Base-by-base conservation (phyloP, 2,113 vertebrate genomes). In the sheep (Ovis aries) region DNA sequence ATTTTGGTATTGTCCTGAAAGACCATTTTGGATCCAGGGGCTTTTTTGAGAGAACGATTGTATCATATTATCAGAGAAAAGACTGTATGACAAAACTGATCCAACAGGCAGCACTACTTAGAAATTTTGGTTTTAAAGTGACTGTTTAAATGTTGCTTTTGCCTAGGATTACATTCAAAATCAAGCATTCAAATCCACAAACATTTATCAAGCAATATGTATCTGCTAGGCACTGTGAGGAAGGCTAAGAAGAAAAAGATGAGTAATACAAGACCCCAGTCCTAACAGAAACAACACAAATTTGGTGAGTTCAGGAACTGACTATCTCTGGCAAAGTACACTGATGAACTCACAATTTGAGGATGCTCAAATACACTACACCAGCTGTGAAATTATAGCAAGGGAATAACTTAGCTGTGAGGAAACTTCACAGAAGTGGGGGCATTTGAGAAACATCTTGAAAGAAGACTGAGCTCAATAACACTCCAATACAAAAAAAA, bases 61-160 rank as follows among this genome's bases (percentile, higher is more conserved):
- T 36, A 52, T 86, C 77, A 1, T 33, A 16, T 80, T 45, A 13
- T 84, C 52, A 94, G 33, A 84, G 15, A 93, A 96, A 95, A 45
- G n/a, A 90, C 6, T 5, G 82, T 27, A 64, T 14, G 29, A 78
- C 74, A 88, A 95, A 90, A 60, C 71, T 87, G 36, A 94, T 16
- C 27, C 5, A 97, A 94, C 23, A 67, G 43, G 36, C 13, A 91
- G 16, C 14, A 64, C 29, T 88, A 88, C 31, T 94, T 97, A 95
- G 64, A 96, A 88, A 95, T 82, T 91, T 82, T 71, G 64, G 40
- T 59, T 97, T 88, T 92, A 10, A 89, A 83, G n/a, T 90, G 33
- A 77, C 74, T 80, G 9, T 85, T 93, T 83, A 95, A 96, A 88
- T 77, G 45, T 40, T 87, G 12, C 23, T 91, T 96, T 96, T 95